Evolutionary conservation across 2,113 vertebrate species (phyloP), one percentile per base, ranked within the genome.

Genomic region (Oncorhynchus kisutch): DNA sequence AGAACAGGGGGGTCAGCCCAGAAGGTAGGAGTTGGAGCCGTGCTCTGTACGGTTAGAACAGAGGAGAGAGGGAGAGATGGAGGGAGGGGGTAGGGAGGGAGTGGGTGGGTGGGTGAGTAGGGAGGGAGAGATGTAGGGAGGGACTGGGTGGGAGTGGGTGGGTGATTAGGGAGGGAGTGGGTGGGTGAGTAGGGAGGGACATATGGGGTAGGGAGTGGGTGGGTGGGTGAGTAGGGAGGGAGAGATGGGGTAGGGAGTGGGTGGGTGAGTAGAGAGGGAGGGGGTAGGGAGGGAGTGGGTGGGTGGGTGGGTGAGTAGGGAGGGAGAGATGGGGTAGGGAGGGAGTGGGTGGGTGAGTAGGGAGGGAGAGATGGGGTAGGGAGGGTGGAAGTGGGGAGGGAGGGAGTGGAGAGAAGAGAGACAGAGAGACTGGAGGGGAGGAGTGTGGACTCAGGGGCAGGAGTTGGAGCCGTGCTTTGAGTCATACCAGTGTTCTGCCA

Each of bases 361-460:
- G 3, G 49, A 9, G 2, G 8, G 8, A 9, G 39, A 11, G 39
- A 45, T 8, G 8, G 60, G 8, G 20, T 0, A 5, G n/a, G 59
- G n/a, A 62, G 9, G 48, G 48, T 34, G 14, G 16, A 14, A 16
- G 49, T 0, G 39, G 0, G 8, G 39, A 27, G 3, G 25, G 25
- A 5, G 12, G 22, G 24, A n/a, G 34, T 45, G 1, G n/a, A 64
- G 59, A 24, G 39, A 1, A 62, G 72, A 66, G 51, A 18, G 20
- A 34, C 11, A 2, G 39, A 9, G 39, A 45, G 39, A 45, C 39
- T 45, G 39, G 39, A 45, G 39, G 16, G 29, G 71, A 71, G 54
- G 78, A 13, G 83, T 75, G 73, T 24, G 71, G 65, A 78, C 79
- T n/a, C 71, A 57, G 66, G 81, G 29, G 81, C 73, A 66, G 66